Evolutionary conservation across 2,888 invertebrate genomes (phyloP).

Genomic region (Drosophila borborema): DNA sequence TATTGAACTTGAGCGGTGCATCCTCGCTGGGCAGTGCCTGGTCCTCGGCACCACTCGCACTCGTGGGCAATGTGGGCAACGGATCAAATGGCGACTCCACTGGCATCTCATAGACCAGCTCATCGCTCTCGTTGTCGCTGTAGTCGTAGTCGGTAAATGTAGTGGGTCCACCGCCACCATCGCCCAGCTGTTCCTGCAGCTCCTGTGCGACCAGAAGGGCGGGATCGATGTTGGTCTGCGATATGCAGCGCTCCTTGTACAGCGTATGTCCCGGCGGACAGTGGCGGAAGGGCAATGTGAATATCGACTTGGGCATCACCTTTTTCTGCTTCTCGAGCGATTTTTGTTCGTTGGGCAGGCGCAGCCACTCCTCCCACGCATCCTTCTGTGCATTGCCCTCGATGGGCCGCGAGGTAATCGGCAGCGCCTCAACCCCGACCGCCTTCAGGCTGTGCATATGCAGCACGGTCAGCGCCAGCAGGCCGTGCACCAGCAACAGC

Average conservation of each 20-base stretch:
- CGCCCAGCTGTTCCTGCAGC: slow-evolving; percentile 52
- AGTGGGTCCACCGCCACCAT: slow-evolving; percentile 16
- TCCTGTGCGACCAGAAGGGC: slow-evolving; percentile 73
- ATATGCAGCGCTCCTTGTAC: slow-evolving; percentile 82
- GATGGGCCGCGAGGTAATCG: slow-evolving; percentile 85
- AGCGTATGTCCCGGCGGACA: slow-evolving; percentile 83
- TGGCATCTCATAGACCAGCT: slow-evolving; percentile 34
- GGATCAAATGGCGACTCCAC: slow-evolving; percentile 17
- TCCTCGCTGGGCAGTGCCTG: slow-evolving; percentile 75
- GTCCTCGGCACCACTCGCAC: slow-evolving; percentile 45
- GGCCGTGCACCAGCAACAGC: slow-evolving; percentile 19
- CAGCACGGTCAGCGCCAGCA: slow-evolving; percentile 40
- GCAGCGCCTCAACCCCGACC: slow-evolving; percentile 67
- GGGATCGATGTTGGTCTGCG: slow-evolving; percentile 80
- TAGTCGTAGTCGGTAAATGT: slow-evolving; percentile 72
- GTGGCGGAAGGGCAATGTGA: slow-evolving; percentile 82
- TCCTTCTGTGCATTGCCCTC: slow-evolving; percentile 84
- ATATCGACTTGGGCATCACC: slow-evolving; percentile 85
- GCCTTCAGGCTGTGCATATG: slow-evolving; percentile 19
- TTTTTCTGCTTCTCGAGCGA: slow-evolving; percentile 83
- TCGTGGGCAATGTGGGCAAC: slow-evolving; percentile 10
- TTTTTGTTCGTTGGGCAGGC: slow-evolving; percentile 80
- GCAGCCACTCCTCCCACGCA: slow-evolving; percentile 85
- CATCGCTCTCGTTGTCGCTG: slow-evolving; percentile 72
- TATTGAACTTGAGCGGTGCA: slow-evolving; percentile 84